A percentile compares a stretch with the other conserved stretches of the same genome.
Conservation (phyloP, 2,797 vertebrate genomes). For the Characodon lateralis region DNA sequence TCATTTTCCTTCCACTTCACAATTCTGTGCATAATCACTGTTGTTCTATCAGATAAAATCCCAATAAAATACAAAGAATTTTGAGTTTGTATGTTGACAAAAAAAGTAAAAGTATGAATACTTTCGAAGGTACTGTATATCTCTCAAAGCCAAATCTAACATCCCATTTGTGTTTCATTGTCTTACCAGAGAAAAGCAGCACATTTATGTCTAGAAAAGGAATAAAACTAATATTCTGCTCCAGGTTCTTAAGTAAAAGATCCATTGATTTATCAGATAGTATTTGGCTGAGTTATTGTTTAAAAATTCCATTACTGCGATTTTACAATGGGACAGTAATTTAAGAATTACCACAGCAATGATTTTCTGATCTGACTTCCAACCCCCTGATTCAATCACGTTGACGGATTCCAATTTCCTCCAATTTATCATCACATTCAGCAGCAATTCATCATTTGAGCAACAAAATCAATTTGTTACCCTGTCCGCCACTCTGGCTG, state of each 20-base stretch:
- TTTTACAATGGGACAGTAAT: conserved; percentile 54
- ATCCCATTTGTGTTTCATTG: not conserved
- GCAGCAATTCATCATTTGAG: conserved; percentile 76
- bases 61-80: not conserved
- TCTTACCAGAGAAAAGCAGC: not conserved
- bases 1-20: not conserved
- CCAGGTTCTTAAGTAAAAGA: conserved; percentile 3
- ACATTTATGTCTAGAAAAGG: not conserved
- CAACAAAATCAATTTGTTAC: conserved; percentile 80
- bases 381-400: conserved; percentile 69
- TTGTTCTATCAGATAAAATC: not conserved
- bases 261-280: not conserved
- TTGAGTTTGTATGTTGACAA: not conserved
- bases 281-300: conserved; percentile 33
- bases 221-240: not conserved
- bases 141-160: not conserved
- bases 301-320: conserved; percentile 46
- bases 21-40: not conserved
- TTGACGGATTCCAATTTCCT: conserved; percentile 75
- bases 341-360: conserved; percentile 62
- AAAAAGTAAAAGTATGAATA: not conserved
- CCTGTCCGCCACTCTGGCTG: conserved; percentile 65
- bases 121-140: not conserved
- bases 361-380: conserved; percentile 74
- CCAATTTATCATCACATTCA: conserved; percentile 67